Conservation (phyloP, 2,113 vertebrate genomes). For the Brienomyrus brachyistius region DNA sequence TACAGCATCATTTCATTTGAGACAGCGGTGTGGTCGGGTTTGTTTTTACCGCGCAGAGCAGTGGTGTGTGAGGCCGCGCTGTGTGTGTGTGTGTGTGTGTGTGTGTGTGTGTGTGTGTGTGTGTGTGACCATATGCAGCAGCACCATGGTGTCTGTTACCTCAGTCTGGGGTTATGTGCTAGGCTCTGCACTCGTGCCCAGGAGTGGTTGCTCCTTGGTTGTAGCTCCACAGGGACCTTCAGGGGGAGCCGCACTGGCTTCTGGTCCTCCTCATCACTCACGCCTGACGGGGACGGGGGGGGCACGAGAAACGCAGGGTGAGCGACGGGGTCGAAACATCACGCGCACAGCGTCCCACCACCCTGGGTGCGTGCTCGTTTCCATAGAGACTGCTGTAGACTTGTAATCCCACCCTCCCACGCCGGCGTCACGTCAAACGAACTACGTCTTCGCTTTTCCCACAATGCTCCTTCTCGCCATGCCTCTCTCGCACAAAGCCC, state of each 20-base stretch:
- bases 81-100: too few relatives aligned
- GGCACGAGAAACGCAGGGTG: not conserved
- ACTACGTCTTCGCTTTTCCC: not conserved
- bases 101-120: too few relatives aligned
- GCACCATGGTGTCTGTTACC: conserved; percentile 53
- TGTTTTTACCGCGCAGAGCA: not conserved
- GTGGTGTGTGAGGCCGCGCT: not conserved
- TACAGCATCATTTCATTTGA: not conserved
- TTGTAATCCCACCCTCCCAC: conserved; percentile 16
- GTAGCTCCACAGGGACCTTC: conserved; percentile 87
- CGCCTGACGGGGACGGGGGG: conserved; percentile 53
- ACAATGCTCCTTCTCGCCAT: not conserved
- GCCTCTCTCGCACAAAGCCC: not conserved
- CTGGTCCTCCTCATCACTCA: conserved; percentile 97
- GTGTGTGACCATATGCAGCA: not conserved
- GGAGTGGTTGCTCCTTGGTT: conserved; percentile 86
- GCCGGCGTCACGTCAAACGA: not conserved
- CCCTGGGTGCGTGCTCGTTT: conserved; percentile 32
- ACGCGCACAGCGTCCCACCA: conserved; percentile 30
- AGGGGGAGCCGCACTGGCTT: conserved; percentile 90
- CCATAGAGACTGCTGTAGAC: conserved; percentile 44
- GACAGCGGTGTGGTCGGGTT: not conserved
- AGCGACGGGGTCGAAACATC: not conserved
- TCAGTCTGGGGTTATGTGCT: conserved; percentile 94
- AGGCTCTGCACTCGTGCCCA: conserved; percentile 94